phyloP scores from a whole-genome alignment of 92 coral and sea anemone species.

The Heteractis magnifica region DNA sequence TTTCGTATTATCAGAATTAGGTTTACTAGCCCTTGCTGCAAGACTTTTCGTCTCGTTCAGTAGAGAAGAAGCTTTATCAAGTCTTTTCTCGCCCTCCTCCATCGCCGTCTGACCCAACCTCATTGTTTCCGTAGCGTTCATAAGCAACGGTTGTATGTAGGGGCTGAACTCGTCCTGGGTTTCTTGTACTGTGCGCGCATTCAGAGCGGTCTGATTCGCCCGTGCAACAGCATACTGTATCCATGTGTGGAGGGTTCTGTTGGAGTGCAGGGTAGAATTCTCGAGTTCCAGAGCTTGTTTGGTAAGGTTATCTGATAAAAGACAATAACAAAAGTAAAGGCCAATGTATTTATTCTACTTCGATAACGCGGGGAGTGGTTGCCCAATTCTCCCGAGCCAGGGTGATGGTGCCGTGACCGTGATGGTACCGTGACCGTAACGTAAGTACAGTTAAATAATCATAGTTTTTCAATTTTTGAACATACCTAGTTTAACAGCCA shows the following conservation, averaged over 20 bases:
- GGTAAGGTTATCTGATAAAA: conserved; percentile 18
- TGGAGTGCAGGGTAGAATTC: conserved; percentile 49
- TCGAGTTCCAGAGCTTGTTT: conserved; percentile 26
- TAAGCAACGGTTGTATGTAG: conserved; percentile 42
- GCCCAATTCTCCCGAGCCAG: no score
- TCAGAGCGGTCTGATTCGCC: conserved; percentile 21
- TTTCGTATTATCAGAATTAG: conserved; percentile 48
- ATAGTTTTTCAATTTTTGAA: not conserved
- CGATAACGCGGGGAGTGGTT: no score
- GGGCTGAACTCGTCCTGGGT: conserved; percentile 35
- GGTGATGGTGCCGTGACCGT: no score
- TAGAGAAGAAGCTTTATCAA: conserved; percentile 50
- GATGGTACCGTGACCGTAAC: no score
- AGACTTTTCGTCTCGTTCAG: conserved; percentile 54
- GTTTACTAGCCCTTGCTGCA: conserved; percentile 23
- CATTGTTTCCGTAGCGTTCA: conserved; percentile 48
- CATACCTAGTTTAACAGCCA: conserved; percentile 2
- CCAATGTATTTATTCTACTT: not conserved
- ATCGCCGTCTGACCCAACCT: conserved; percentile 46
- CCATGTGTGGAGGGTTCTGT: conserved; percentile 21
- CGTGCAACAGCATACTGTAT: conserved; percentile 18
- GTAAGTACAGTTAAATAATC: not conserved
- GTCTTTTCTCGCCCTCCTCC: conserved; percentile 40
- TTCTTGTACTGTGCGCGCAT: conserved; percentile 31
- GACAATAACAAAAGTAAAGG: not conserved